Base-by-base conservation (phyloP, 2,888 invertebrate species). In the Andrena flavipes region DNA sequence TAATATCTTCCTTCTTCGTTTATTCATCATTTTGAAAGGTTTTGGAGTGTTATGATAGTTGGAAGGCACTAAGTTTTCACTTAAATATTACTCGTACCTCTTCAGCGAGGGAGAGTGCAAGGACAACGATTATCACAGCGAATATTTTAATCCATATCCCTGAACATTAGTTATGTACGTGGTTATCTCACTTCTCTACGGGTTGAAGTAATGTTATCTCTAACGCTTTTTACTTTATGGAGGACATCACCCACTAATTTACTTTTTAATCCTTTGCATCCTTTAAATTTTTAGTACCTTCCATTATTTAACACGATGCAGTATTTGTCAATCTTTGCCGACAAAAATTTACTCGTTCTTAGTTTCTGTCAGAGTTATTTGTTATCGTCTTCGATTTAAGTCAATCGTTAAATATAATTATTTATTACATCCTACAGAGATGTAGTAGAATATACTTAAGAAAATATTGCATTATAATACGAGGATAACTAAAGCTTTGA, bases 91-190 rank as follows among this genome's bases (percentile, higher is more conserved):
- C 16, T 74, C 5, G 16, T 49, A 23, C 4, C 13, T 33, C 13
- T 29, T 0, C 13, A 16, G 0, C 8, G 30, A 70, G 16, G 16
- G n/a, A 30, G 30, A 23, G 16, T 33, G 30, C 23, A 48, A 26
- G 13, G 65, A 16, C 51, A 54, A 67, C 54, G 62, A 63, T 63
- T 67, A 80, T 65, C 70, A 30, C 26, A 23, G 30, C 4, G 60
- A 51, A 54, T 60, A 48, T 65, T 80, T 67, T 72, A 78, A 80
- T 78, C 63, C 62, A 72, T 63, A 68, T 78, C 60, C 72, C 67
- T 68, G 78, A 68, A 29, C 49, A 42, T 78, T 78, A 80, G 60
- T 80, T 72, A 78, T 78, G 62, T 49, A 13, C 48, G 23, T 13
- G 54, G 49, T 72, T 80, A 80, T 78, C 54, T 71, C 62, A 23